phyloP scores from a whole-genome alignment of 2,797 vertebrate species.

The Cercopithecus neglectus region DNA sequence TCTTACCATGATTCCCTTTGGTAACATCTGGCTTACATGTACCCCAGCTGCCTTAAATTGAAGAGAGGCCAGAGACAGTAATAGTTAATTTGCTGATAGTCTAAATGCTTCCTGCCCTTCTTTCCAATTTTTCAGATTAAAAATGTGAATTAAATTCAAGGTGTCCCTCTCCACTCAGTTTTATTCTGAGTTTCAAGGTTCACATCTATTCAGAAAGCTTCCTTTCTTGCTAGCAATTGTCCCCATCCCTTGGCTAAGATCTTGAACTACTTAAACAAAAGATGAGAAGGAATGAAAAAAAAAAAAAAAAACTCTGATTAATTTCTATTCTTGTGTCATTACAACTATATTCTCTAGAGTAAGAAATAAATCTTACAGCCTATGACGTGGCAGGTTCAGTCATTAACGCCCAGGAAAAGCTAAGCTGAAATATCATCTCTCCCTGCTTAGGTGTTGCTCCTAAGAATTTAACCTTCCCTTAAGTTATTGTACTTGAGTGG shows the following conservation, averaged over 20 bases:
- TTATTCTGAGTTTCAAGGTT: constrained; percentile 7
- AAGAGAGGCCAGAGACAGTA: background rate
- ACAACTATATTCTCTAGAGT: constrained; percentile 36
- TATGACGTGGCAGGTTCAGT: constrained; percentile 12
- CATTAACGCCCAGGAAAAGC: background rate
- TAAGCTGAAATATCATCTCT: constrained; percentile 11
- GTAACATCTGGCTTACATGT: background rate
- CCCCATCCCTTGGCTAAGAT: background rate
- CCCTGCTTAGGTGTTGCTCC: background rate
- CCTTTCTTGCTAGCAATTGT: background rate
- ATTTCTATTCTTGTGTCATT: constrained; percentile 47
- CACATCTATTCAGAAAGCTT: background rate
- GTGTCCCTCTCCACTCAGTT: background rate
- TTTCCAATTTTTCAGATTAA: constrained; percentile 45
- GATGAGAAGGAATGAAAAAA: constrained; percentile 28
- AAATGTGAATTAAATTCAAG: constrained; percentile 48
- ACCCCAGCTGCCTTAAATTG: background rate
- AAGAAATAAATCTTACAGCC: constrained; percentile 43
- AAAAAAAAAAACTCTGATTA: background rate
- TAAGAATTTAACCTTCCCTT: constrained; percentile 8
- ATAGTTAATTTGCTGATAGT: background rate
- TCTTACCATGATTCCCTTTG: background rate
- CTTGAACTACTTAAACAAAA: constrained; percentile 31
- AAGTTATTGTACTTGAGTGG: background rate
- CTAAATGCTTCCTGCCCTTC: background rate